phyloP scores from a whole-genome alignment of 2,888 invertebrate species.

The Hyposoter didymator region DNA sequence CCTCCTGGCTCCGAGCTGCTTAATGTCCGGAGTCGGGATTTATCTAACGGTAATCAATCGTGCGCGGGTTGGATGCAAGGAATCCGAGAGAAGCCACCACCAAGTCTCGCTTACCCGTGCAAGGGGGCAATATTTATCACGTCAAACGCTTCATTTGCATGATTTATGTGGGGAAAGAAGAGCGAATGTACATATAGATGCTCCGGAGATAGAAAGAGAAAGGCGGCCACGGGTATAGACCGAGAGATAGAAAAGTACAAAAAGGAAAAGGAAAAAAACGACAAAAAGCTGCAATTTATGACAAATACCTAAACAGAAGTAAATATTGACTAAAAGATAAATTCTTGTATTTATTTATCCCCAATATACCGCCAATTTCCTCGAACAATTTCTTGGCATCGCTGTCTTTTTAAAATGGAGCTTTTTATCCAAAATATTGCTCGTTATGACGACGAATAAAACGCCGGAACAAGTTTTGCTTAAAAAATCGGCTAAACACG shows the following conservation, averaged over 20 bases:
- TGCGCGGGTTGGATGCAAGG: slow-evolving; percentile 70
- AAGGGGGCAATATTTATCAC: slow-evolving; percentile 82
- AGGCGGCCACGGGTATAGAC: neutral
- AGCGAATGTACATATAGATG: slow-evolving; percentile 14
- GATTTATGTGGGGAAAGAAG: slow-evolving; percentile 77
- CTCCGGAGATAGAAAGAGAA: slow-evolving; percentile 11
- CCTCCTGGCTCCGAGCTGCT: slow-evolving; percentile 70
- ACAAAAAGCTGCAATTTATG: neutral
- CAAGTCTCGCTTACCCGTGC: slow-evolving; percentile 55
- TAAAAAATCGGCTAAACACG: slow-evolving; percentile 23
- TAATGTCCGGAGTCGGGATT: slow-evolving; percentile 81
- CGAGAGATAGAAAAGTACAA: slow-evolving; percentile 3
- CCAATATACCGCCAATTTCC: slow-evolving; percentile 45
- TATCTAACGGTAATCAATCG: slow-evolving; percentile 82
- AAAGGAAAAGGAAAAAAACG: neutral
- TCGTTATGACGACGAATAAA: slow-evolving; percentile 17
- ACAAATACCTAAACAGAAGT: slow-evolving; percentile 23
- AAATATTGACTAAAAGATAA: slow-evolving; percentile 46
- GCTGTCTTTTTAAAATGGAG: neutral
- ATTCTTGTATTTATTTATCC: slow-evolving; percentile 43
- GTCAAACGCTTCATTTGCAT: slow-evolving; percentile 82
- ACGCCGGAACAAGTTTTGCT: neutral
- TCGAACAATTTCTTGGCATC: slow-evolving; percentile 16
- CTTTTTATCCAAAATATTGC: slow-evolving; percentile 42
- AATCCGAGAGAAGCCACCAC: slow-evolving; percentile 63